Conservation (phyloP, 2,113 vertebrate species). For the Zingel zingel region DNA sequence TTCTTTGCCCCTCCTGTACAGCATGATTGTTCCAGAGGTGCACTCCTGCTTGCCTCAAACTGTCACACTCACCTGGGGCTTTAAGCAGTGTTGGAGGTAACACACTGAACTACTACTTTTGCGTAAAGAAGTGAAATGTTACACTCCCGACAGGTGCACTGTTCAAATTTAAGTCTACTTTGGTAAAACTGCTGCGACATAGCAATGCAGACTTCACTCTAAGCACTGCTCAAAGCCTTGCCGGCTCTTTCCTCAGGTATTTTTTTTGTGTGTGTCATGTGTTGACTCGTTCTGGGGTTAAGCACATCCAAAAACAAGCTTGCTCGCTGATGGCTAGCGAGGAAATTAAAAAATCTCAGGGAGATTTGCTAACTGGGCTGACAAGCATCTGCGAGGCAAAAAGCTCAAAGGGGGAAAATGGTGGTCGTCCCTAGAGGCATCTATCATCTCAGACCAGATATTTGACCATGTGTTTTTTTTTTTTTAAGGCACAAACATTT, state of each 20-base stretch:
- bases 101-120: slow-evolving; percentile 9
- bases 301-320: slow-evolving; percentile 67
- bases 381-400: slow-evolving; percentile 68
- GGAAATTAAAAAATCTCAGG: slow-evolving; percentile 55
- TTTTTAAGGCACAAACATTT: background rate
- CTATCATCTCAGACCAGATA: slow-evolving; percentile 24
- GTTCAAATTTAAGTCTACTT: slow-evolving; percentile 31
- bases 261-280: slow-evolving; percentile 69
- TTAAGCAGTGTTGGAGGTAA: slow-evolving; percentile 79
- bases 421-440: slow-evolving; percentile 60
- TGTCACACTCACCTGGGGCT: slow-evolving; percentile 72
- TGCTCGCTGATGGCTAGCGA: slow-evolving; percentile 61
- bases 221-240: slow-evolving; percentile 80
- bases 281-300: slow-evolving; percentile 65
- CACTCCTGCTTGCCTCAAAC: slow-evolving; percentile 76
- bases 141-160: slow-evolving; percentile 3
- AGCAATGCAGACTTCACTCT: slow-evolving; percentile 42
- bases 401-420: slow-evolving; percentile 72
- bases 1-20: slow-evolving; percentile 74
- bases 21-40: slow-evolving; percentile 81
- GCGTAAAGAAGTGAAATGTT: slow-evolving; percentile 23
- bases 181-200: slow-evolving; percentile 1
- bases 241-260: slow-evolving; percentile 68
- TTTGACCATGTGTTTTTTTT: background rate
- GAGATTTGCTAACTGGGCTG: slow-evolving; percentile 70